Conservation (phyloP, 2,113 vertebrate species). For the Edolisoma coerulescens region DNA sequence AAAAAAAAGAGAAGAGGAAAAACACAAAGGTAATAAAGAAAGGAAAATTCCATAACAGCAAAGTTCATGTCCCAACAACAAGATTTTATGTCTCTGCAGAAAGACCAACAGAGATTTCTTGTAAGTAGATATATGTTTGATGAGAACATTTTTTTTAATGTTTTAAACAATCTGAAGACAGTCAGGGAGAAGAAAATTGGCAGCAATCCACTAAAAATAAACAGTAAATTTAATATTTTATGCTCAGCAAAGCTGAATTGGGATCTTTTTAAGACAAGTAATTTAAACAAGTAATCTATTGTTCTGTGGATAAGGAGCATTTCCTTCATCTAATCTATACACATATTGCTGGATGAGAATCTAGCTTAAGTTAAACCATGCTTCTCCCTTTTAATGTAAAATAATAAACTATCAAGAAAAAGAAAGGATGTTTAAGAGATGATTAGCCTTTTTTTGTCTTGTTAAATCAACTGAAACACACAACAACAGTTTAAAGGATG, state of each 20-base stretch:
- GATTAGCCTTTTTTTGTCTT: neutral
- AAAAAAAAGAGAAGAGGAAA: neutral
- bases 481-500: neutral
- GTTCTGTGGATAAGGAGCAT: neutral
- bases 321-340: slow-evolving; percentile 22
- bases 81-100: slow-evolving; percentile 32
- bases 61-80: slow-evolving; percentile 50
- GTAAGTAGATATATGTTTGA: slow-evolving; percentile 45
- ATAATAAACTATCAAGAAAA: neutral
- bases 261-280: slow-evolving; percentile 60
- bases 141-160: slow-evolving; percentile 28
- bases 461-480: neutral
- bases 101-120: slow-evolving; percentile 44
- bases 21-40: neutral
- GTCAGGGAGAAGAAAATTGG: slow-evolving; percentile 9
- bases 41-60: slow-evolving; percentile 12
- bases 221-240: slow-evolving; percentile 55
- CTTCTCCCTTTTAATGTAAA: neutral
- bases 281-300: slow-evolving; percentile 42
- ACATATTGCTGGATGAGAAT: neutral
- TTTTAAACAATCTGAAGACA: slow-evolving; percentile 51
- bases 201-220: slow-evolving; percentile 61
- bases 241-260: slow-evolving; percentile 41
- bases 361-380: neutral
- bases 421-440: neutral